Evolutionary conservation across 2,113 vertebrate genomes (phyloP).

Genomic region (Ranitomeya imitator): DNA sequence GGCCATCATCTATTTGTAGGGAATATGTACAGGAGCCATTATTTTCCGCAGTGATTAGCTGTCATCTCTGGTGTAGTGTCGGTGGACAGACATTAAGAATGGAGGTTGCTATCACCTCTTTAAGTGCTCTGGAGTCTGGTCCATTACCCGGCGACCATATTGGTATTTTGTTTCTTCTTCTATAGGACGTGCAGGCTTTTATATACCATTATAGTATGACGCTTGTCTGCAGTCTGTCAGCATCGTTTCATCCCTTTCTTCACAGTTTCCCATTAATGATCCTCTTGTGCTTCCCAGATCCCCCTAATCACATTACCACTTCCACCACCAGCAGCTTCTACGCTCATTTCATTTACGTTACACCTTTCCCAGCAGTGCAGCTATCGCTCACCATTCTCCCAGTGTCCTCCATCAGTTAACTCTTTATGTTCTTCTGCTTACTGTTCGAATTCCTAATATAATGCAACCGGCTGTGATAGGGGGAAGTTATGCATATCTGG

Average conservation of each 20-base stretch:
- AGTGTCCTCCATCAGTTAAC: no score
- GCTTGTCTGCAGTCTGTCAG: neutral
- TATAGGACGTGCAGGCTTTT: neutral
- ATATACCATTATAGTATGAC: neutral
- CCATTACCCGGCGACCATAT: neutral
- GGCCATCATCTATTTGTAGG: neutral
- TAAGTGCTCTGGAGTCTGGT: neutral
- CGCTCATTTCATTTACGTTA: no score
- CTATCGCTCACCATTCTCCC: no score
- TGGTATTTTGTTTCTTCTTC: neutral
- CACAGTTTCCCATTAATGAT: neutral
- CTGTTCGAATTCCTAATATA: no score
- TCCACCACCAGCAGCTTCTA: no score
- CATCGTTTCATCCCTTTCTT: neutral
- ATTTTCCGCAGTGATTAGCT: no score
- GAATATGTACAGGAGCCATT: neutral
- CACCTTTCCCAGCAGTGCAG: no score
- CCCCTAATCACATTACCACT: no score
- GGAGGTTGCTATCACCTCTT: neutral
- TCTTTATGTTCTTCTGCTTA: no score
- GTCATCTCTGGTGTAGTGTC: no score
- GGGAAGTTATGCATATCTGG: no score
- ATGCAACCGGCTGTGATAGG: no score
- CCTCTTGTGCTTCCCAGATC: neutral
- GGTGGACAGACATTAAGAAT: neutral